phyloP scores from a whole-genome alignment of 2,113 vertebrate species.

The Myiopsitta monachus region DNA sequence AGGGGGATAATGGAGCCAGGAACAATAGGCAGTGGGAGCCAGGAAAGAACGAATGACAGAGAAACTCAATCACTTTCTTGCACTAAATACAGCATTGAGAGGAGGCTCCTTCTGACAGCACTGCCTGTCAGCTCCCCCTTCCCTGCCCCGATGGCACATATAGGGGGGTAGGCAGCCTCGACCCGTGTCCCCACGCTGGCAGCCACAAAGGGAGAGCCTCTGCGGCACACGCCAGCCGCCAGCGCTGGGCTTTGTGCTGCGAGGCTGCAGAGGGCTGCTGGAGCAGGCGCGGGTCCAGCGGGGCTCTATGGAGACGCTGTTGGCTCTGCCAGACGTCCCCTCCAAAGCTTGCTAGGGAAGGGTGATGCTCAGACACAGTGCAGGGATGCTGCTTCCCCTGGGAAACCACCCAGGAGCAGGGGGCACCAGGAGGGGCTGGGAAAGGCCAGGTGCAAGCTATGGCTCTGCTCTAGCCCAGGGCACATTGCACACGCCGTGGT shows the following conservation, averaged over 20 bases:
- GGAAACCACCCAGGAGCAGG: neutral
- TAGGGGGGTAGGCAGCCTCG: rapidly evolving
- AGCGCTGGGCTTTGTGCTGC: neutral
- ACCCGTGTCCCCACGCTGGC: rapidly evolving
- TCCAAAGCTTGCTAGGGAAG: neutral
- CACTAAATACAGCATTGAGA: neutral
- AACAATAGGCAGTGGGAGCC: constrained; percentile 14
- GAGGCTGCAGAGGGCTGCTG: neutral
- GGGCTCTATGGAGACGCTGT: neutral
- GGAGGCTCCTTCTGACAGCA: neutral
- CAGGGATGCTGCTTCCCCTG: neutral
- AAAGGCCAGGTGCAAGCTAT: neutral
- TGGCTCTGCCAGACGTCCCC: neutral
- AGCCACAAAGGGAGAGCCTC: neutral
- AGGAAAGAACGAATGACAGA: neutral
- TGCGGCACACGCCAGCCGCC: neutral
- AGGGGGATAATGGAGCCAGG: constrained; percentile 22
- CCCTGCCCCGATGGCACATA: neutral
- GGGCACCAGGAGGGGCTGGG: rapidly evolving
- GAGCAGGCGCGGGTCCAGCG: neutral
- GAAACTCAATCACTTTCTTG: neutral
- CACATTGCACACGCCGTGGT: rapidly evolving
- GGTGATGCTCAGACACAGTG: rapidly evolving
- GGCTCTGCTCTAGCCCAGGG: neutral
- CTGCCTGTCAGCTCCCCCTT: neutral